Percentiles rank a stretch among this genome's conserved stretches.
These are phyloP conservation scores for Acanthaster planci DNA, from an alignment of 35 echinoderm and acorn worm genomes.

Conservation along the genomic window DNA sequence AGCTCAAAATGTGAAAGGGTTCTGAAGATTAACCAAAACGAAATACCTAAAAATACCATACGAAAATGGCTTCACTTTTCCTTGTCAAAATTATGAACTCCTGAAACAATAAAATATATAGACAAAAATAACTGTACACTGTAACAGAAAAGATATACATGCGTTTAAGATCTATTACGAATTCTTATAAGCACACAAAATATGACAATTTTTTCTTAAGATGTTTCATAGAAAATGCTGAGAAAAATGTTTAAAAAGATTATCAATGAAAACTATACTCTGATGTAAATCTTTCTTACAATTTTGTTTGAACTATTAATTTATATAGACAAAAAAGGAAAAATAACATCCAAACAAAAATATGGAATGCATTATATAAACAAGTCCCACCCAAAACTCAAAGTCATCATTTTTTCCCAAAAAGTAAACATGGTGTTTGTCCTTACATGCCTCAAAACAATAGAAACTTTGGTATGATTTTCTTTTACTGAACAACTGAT, in stretches of 20 bases:
- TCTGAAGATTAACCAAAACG: constrained; percentile 18
- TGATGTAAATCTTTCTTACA: constrained; percentile 34
- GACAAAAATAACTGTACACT: constrained; percentile 32
- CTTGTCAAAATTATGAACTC: constrained; percentile 25
- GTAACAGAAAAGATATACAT: constrained; percentile 32
- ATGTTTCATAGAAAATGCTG: constrained; percentile 34
- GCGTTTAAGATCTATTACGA: constrained; percentile 26
- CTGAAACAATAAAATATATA: constrained; percentile 35
- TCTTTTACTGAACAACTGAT: background rate
- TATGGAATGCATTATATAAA: constrained; percentile 30
- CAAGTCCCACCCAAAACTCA: constrained; percentile 6
- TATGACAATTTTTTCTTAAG: constrained; percentile 30
- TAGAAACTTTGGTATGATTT: constrained; percentile 23
- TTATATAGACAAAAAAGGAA: constrained; percentile 29
- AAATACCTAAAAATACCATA: constrained; percentile 34
- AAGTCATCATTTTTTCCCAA: background rate
- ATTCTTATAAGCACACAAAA: constrained; percentile 29
- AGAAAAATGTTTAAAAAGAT: constrained; percentile 33
- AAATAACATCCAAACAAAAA: constrained; percentile 30
- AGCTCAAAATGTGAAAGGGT: constrained; percentile 33
- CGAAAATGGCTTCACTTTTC: constrained; percentile 19
- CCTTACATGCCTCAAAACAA: background rate
- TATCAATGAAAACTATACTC: constrained; percentile 34
- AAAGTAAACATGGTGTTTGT: background rate
- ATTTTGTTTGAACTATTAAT: constrained; percentile 29